Evolutionary conservation across 1,140 invertebrate genomes (phyloP), one percentile per base, ranked within the genome.

Genomic region (Ridgeia piscesae): DNA sequence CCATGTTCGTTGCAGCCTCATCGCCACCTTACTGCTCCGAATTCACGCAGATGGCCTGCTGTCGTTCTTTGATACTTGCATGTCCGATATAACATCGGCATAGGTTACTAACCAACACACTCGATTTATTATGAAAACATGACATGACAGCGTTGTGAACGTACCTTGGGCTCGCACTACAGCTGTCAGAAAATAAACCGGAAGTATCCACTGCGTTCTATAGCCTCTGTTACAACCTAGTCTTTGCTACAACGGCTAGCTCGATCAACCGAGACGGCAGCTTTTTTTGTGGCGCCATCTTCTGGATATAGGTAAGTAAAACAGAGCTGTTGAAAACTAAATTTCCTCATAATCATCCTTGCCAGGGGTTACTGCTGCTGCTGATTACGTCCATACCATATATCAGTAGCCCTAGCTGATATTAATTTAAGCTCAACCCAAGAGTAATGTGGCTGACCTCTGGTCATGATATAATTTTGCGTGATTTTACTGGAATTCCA

Each of bases 1-100:
- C 96, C 96, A 96, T 93, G 88, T 92, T 92, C 58, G 6, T 77
- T 31, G 58, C 58, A 77, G 58, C 58, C 58, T 77, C 58, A 77
- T 77, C 58, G 58, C 58, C 58, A 77, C 58, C 58, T 77, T 77
- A 77, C 58, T 77, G 58, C 58, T 77, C 58, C 58, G 58, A 77
- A 77, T 21, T 77, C 58, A 77, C 58, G 58, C 58, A 14, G 11
- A 14, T 77, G 14, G 11, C 58, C 58, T 77, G 58, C 58, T 77
- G 11, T 27, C 27, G 14, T 77, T 77, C 58, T 77, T 77, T 1
- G 27, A 77, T 27, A 77, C 58, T 77, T 77, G 58, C 58, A 77
- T 77, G 17, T 77, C 27, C 27, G 11, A 21, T 17, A 21, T 17
- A 2, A 77, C 2, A 77, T 77, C 2, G 58, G 58, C 58, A 21